Conservation (phyloP, 2,113 vertebrate genomes). For the Apodemus sylvaticus region DNA sequence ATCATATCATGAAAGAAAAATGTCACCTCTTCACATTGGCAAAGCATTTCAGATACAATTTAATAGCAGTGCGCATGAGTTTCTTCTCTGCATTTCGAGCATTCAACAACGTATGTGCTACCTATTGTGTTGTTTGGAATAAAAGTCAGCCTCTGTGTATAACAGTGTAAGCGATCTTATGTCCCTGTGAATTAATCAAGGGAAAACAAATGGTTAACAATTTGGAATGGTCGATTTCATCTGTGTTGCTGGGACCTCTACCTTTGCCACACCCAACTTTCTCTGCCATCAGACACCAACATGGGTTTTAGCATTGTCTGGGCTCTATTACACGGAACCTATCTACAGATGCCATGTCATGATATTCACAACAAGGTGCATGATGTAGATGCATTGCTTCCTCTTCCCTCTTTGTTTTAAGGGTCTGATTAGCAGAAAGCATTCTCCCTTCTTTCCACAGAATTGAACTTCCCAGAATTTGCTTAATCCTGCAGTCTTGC, state of each 20-base stretch:
- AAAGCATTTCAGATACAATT: conserved; percentile 11
- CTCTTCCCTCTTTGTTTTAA: background rate
- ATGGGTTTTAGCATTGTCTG: background rate
- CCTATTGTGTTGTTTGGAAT: background rate
- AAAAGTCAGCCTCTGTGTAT: background rate
- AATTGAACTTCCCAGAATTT: background rate
- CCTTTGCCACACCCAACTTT: background rate
- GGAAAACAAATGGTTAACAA: background rate
- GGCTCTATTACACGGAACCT: background rate
- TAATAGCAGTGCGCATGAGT: background rate
- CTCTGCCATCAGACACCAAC: background rate
- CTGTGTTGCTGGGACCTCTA: background rate
- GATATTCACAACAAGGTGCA: background rate
- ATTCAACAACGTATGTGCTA: background rate
- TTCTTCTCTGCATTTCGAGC: background rate
- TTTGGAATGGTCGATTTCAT: background rate
- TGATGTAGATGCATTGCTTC: accelerated
- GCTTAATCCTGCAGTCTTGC: background rate
- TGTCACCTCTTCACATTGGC: background rate
- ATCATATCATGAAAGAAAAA: conserved; percentile 1
- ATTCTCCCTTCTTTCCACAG: background rate
- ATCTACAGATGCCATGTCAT: background rate
- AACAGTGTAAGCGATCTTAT: background rate
- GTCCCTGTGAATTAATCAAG: background rate
- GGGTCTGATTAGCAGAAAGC: background rate